A percentile compares a stretch with the other conserved stretches of the same genome.
Evolutionary conservation across 1,140 invertebrate genomes (phyloP).

Genomic region (Zaprionus inermis): DNA sequence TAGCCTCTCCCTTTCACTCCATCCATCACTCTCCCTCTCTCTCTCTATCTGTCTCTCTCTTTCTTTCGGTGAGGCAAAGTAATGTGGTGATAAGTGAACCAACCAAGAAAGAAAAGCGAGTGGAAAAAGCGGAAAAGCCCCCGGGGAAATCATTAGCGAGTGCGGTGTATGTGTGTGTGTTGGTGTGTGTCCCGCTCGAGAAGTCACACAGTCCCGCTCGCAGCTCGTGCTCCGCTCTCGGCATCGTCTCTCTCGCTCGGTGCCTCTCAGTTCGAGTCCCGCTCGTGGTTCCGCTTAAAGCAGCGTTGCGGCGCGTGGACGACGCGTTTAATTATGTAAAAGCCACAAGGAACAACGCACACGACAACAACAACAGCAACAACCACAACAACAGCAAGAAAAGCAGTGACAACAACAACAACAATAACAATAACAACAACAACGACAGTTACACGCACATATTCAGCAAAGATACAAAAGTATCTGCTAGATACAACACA

Average conservation of each 20-base stretch:
- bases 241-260: too few relatives aligned
- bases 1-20: not conserved
- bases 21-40: not conserved
- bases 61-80: conserved; percentile 7
- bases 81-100: conserved; percentile 74
- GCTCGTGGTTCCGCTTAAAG: conserved; percentile 51
- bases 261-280: not conserved
- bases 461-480: not conserved
- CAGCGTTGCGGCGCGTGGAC: conserved; percentile 36
- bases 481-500: not conserved
- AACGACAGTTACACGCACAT: not conserved
- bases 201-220: not conserved
- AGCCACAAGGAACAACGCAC: conserved; percentile 49
- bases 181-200: not conserved
- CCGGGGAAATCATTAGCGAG: conserved; percentile 79
- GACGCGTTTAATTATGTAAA: conserved; percentile 57
- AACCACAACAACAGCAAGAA: not conserved
- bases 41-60: too few relatives aligned
- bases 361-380: conserved; percentile 20
- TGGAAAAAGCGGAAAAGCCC: conserved; percentile 25
- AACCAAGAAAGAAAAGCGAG: not conserved
- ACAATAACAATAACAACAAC: not conserved
- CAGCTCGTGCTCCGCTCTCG: not conserved
- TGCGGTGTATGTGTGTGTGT: conserved; percentile 17
- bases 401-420: not conserved